Base-by-base conservation (phyloP, 30 jellyfish, hydroid and myxozoan species). In the Aurelia sp. region DNA sequence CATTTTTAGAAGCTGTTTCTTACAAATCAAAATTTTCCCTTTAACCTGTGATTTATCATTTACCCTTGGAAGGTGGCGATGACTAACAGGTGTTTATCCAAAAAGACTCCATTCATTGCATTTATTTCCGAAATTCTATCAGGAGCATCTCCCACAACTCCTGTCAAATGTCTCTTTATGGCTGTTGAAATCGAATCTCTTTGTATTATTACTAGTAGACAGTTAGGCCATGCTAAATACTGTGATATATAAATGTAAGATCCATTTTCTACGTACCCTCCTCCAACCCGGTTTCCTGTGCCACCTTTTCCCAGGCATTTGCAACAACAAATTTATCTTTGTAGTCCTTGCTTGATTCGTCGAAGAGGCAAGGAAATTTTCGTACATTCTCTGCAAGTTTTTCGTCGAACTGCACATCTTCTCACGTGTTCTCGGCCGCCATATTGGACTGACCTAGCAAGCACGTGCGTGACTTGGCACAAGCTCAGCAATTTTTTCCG, bases 231-330 rank as follows among this genome's bases (percentile, higher is more conserved):
- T 59, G 27, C 21, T 59, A 18, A 18, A 17, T 59, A 8, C 0
- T 17, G 68, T 59, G 27, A 59, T 17, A 59, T 2, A 59, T 17
- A 59, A 17, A 19, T 11, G 47, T 74, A 44, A 74, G 55, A 44
- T 19, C 18, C 7, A 22, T 38, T 13, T 10, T 3, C 30, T 69
- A 69, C 5, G 18, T 67, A 81, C 91, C 91, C 40, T 48, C 50
- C 11, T 81, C 91, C 15, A 81, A 5, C 4, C 82, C 66, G 15
- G 41, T 12, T 35, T 24, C 72, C 12, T 52, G 76, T 50, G 91
- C 86, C 18, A 84, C 87, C 57, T 70, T 58, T 21, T 17, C 41
- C 93, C 87, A 84, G 13, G 93, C 88, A 72, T 84, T 57, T 2
- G 62, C 64, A 7, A 22, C 70, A 9, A 84, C 77, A 47, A 52